These are phyloP conservation scores for Ganaspis brasiliensis DNA, from an alignment of 2,888 invertebrate species.

Conservation along the genomic window DNA sequence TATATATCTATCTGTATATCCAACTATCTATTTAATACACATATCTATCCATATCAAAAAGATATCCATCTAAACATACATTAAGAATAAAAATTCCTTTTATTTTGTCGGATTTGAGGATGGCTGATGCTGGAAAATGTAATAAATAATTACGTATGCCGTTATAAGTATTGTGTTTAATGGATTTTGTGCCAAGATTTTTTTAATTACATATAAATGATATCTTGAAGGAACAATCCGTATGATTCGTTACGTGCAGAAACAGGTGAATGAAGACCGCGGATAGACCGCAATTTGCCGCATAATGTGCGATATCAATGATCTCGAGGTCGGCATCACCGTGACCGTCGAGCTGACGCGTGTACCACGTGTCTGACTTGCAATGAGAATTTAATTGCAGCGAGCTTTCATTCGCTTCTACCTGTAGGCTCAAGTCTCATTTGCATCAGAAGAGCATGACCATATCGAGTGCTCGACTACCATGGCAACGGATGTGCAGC, in stretches of 20 bases:
- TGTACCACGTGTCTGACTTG: constrained; percentile 74
- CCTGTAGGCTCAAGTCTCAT: constrained; percentile 62
- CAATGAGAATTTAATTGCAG: constrained; percentile 65
- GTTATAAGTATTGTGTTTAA: background rate
- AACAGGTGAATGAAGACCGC: constrained; percentile 58
- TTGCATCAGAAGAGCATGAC: constrained; percentile 72
- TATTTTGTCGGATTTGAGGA: too few relatives aligned
- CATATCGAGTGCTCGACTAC: constrained; percentile 70
- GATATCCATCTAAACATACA: too few relatives aligned
- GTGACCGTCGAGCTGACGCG: constrained; percentile 74
- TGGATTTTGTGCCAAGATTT: background rate
- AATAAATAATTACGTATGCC: background rate
- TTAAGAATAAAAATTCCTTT: too few relatives aligned
- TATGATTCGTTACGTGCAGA: constrained; percentile 45
- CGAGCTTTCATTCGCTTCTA: constrained; percentile 57
- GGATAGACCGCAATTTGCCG: constrained; percentile 71
- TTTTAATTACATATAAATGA: constrained; percentile 2
- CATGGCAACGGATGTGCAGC: constrained; percentile 20
- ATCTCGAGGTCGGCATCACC: constrained; percentile 67
- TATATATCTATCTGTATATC: too few relatives aligned
- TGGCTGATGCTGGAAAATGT: too few relatives aligned
- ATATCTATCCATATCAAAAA: too few relatives aligned
- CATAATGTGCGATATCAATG: constrained; percentile 77
- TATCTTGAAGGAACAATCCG: constrained; percentile 36
- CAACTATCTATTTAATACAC: too few relatives aligned